Conservation (phyloP, 2,113 vertebrate genomes). For the cattle (Bos taurus) region ARS-UCD2.0 NC_037351.1:5763001-5763500, state of each 20-base stretch:
- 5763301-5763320: background rate
- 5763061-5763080: background rate
- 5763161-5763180: background rate
- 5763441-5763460: background rate
- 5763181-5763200: background rate
- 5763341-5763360: background rate
- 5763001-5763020: background rate
- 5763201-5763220: background rate
- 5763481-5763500: background rate
- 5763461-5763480: background rate
- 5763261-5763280: background rate
- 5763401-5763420: background rate
- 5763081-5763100: background rate
- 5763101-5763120: background rate
- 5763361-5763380: background rate
- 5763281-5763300: background rate
- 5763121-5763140: background rate
- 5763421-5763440: background rate
- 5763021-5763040: background rate
- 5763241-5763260: background rate
- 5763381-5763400: background rate
- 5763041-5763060: background rate
- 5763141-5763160: background rate
- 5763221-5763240: background rate
- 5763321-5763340: background rate